Evolutionary conservation across 2,113 vertebrate species (phyloP), one percentile per base, ranked within the genome.

Genomic region (Tenrec ecaudatus): DNA sequence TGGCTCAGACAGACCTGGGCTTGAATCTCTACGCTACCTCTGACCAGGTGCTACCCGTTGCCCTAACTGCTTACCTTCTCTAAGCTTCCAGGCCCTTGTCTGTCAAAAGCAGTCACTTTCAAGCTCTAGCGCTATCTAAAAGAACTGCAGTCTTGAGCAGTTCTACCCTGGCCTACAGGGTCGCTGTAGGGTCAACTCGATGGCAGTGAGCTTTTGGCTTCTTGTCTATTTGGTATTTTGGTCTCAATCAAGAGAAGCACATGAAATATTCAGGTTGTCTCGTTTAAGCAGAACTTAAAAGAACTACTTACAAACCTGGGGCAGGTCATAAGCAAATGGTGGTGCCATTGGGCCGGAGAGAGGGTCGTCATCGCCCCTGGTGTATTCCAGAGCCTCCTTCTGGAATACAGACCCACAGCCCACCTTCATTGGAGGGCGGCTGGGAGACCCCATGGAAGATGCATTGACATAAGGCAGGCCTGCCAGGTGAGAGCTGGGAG

Each of bases 351-450:
- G 17, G n/a, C 19, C 68, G 33, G 53, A 82, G 43, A 43, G 6
- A 6, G 16, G 40, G 36, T 8, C 15, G 2, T 40, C 27, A 22
- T 31, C 11, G 4, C 57, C 29, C 82, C 66, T 68, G 23, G 69
- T 29, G 15, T n/a, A n/a, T n/a, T n/a, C n/a, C n/a, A n/a, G 29
- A 31, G 66, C 29, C 29, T 31, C 31, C 66, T 69, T n/a, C 73
- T 76, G 40, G 36, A 76, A 25, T 6, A 1, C 58, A 40, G 60
- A 81, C n/a, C 11, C n/a, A 7, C 0, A 3, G 4, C 1, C 2
- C 1, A 0, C 10, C 29, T 25, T 2, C 16, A 16, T 33, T n/a
- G 12, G 14, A 20, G 2, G 0, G 27, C 0, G 31, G 36, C 17
- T 60, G 3, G 14, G 33, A 64, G 25, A 27, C 57, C n/a, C 1